These are phyloP conservation scores for Heliopora coerulea DNA, from an alignment of 92 coral and sea anemone genomes.

Conservation along the genomic window DNA sequence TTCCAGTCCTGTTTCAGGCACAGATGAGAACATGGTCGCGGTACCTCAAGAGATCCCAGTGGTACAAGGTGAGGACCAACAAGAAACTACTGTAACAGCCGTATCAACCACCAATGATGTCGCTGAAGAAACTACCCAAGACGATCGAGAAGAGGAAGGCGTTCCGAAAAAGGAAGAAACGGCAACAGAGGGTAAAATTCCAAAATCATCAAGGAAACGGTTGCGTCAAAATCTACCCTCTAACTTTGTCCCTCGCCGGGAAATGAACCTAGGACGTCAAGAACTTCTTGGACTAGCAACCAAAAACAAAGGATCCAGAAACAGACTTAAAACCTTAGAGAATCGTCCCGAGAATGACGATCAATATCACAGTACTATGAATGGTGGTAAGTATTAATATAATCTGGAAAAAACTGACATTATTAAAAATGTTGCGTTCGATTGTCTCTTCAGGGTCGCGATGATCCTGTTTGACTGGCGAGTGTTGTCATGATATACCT, in stretches of 20 bases:
- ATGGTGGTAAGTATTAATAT: neutral
- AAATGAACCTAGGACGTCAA: neutral
- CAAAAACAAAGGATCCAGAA: neutral
- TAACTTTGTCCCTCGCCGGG: neutral
- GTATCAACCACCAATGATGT: too few relatives aligned
- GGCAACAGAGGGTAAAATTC: neutral
- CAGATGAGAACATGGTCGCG: neutral
- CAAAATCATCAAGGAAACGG: conserved; percentile 24
- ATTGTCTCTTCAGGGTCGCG: too few relatives aligned
- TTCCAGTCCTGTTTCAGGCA: neutral
- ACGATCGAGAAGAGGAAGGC: neutral
- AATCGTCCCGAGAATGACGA: neutral
- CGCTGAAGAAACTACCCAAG: too few relatives aligned
- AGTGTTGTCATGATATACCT: too few relatives aligned
- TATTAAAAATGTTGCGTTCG: too few relatives aligned
- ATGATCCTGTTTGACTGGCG: too few relatives aligned
- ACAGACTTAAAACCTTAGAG: neutral
- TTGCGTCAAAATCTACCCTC: neutral
- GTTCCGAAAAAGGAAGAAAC: neutral
- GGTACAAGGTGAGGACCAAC: neutral
- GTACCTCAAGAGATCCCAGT: neutral
- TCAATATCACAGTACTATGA: neutral
- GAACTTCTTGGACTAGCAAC: neutral
- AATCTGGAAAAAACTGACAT: too few relatives aligned
- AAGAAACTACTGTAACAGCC: too few relatives aligned